A percentile compares a stretch with the other conserved stretches of the same genome.
Evolutionary conservation across 2,888 invertebrate genomes (phyloP).

Genomic region (Nebria salina): DNA sequence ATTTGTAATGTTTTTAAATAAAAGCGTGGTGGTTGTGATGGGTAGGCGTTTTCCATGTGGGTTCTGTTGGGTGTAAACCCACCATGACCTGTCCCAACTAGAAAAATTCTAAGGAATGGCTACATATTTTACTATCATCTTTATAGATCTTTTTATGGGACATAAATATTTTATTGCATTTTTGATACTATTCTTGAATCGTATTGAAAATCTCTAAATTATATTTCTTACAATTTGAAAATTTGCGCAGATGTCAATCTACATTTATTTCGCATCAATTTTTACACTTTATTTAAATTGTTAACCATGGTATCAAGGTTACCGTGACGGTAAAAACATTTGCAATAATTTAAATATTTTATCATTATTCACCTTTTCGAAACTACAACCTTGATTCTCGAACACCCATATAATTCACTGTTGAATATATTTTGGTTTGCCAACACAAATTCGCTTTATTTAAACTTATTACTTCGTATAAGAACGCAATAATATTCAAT

Average conservation of each 20-base stretch:
- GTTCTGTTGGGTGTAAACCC: slow-evolving; percentile 11
- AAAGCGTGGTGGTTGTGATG: neutral
- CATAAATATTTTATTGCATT: neutral
- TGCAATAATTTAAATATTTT: neutral
- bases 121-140: neutral
- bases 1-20: neutral
- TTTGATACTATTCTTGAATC: too few species aligned
- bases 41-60: slow-evolving; percentile 18
- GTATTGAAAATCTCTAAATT: too few species aligned
- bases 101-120: neutral
- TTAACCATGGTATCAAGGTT: neutral
- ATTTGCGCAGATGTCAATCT: too few species aligned
- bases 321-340: neutral
- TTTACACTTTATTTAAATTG: neutral
- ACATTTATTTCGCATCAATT: neutral
- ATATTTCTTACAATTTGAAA: too few species aligned
- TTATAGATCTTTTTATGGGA: neutral
- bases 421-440: neutral
- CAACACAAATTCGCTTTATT: neutral
- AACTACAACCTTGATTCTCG: too few species aligned
- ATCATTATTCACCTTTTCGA: neutral
- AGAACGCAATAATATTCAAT: too few species aligned
- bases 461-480: too few species aligned
- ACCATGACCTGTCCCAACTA: slow-evolving; percentile 35
- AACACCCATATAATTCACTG: neutral